Base-by-base conservation (phyloP, 2,113 vertebrate species). In the Acanthochromis polyacanthus region DNA sequence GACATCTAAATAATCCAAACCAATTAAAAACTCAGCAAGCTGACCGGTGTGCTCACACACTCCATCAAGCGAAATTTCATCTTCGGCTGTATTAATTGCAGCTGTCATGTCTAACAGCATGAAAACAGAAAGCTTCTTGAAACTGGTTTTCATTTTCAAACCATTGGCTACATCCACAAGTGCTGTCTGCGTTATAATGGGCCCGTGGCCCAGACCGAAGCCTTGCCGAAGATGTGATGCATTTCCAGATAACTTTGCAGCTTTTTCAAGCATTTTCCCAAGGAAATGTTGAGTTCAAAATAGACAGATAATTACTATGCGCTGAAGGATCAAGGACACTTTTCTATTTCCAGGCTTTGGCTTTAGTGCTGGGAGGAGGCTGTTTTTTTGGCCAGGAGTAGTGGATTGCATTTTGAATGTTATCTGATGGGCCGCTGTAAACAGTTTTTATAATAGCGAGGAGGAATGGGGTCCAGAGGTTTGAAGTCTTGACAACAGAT, bases 221-320 rank as follows among this genome's bases (percentile, higher is more conserved):
- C 23, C 5, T 6, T 22, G 64, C 59, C 30, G 43, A 69, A 76
- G 30, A 84, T 36, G 25, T 46, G 57, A 30, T 75, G 36, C 55
- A 14, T 61, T 83, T 78, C 78, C 36, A 56, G 61, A 74, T 70
- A 84, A 59, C 58, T 30, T 55, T 22, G 63, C 77, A 30, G 46
- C 66, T 45, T 63, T 46, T 69, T 60, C 46, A 81, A 67, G 25
- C 46, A 52, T 53, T 60, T 71, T 83, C 19, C 25, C 15, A 22
- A 66, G 66, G 53, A 75, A 72, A 65, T 57, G 53, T 50, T 48
- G 25, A 75, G 62, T 55, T 81, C 15, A 73, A 78, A 80, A 69
- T 65, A 53, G 65, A 57, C 22, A 0, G 10, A 61, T 78, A 70
- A 74, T 74, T 78, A 71, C 28, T 8, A 19, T 45, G 17, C 1